These are phyloP conservation scores for Microtus pennsylvanicus DNA, from an alignment of 2,113 vertebrate genomes.

Conservation along the genomic window DNA sequence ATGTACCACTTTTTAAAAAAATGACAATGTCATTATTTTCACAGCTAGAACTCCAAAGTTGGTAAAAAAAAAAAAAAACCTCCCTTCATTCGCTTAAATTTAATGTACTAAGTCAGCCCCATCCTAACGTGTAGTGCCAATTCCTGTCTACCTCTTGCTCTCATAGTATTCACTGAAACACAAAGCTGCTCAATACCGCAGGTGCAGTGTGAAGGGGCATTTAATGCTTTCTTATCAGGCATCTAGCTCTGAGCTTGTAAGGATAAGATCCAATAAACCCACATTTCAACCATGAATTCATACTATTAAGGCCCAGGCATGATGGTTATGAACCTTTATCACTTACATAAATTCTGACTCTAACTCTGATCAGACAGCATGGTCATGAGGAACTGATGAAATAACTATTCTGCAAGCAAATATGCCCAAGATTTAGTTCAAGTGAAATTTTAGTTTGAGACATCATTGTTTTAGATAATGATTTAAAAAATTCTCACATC, in stretches of 20 bases:
- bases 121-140: background rate
- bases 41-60: fast-evolving
- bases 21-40: background rate
- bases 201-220: background rate
- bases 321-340: background rate
- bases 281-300: constrained; percentile 50
- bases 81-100: background rate
- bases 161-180: constrained; percentile 30
- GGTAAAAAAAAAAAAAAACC: too few relatives aligned
- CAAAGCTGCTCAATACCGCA: constrained; percentile 26
- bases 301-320: background rate
- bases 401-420: background rate
- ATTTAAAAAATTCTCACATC: background rate
- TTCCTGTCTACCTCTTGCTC: background rate
- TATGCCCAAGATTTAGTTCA: constrained; percentile 46
- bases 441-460: constrained; percentile 47
- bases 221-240: background rate
- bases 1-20: constrained; percentile 30
- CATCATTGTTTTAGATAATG: constrained; percentile 28
- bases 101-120: background rate
- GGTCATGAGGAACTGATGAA: background rate
- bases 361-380: constrained; percentile 16
- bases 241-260: background rate
- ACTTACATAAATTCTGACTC: constrained; percentile 36
- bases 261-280: constrained; percentile 19